Evolutionary conservation across 2,888 invertebrate species (phyloP).

Genomic region (Leptarthrus brevirostris): DNA sequence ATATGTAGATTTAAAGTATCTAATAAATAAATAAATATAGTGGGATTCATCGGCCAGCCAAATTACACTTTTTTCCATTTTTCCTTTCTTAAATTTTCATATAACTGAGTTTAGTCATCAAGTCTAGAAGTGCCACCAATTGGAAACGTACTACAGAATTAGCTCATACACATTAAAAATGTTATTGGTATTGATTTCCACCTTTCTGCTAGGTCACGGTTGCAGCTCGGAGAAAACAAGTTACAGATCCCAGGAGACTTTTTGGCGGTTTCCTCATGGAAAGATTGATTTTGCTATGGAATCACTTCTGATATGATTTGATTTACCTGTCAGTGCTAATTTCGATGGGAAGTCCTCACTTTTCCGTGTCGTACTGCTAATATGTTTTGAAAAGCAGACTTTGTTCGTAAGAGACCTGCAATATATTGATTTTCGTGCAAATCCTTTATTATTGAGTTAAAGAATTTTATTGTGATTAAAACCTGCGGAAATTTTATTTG

Average conservation of each 20-base stretch:
- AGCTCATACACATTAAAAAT: too few species aligned
- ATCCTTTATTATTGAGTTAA: not conserved
- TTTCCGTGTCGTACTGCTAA: not conserved
- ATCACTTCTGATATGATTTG: constrained; percentile 35
- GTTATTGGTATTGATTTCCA: not conserved
- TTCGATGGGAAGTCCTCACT: constrained; percentile 4
- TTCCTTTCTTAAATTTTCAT: too few species aligned
- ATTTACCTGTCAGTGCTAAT: constrained; percentile 31
- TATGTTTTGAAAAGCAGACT: not conserved
- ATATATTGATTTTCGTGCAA: constrained; percentile 12
- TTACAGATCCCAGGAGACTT: constrained; percentile 10
- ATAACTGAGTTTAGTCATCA: too few species aligned
- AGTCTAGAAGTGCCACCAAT: too few species aligned
- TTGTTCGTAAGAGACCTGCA: not conserved
- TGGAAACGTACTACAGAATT: too few species aligned
- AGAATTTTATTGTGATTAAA: too few species aligned
- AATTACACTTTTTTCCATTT: too few species aligned
- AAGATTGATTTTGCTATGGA: constrained; percentile 5
- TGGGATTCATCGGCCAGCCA: too few species aligned
- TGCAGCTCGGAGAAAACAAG: not conserved
- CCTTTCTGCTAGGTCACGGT: constrained; percentile 8
- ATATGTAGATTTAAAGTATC: too few species aligned
- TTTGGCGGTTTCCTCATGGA: not conserved
- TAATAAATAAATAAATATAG: too few species aligned
- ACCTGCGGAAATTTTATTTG: not conserved